Conservation (phyloP, 2,888 invertebrate genomes). For the Watsonalla binaria region DNA sequence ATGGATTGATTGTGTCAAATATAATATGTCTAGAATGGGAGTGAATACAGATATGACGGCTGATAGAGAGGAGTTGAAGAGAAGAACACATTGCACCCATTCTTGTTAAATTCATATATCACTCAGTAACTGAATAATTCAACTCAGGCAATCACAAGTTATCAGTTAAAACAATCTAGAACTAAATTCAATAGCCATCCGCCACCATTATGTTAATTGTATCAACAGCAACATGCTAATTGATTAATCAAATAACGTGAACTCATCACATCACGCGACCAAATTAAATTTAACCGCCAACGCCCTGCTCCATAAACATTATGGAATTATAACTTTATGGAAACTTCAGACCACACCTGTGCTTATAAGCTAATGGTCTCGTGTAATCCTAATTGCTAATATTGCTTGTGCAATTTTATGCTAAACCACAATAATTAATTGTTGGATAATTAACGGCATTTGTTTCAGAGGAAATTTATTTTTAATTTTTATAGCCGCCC, state of each 20-base stretch:
- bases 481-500: too few relatives aligned
- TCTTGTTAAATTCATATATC: too few relatives aligned
- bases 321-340: slow-evolving; percentile 23
- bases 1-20: too few relatives aligned
- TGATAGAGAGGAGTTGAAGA: too few relatives aligned
- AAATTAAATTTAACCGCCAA: slow-evolving; percentile 10
- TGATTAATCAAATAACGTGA: not conserved
- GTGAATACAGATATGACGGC: too few relatives aligned
- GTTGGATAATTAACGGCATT: slow-evolving; percentile 4
- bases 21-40: too few relatives aligned
- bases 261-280: slow-evolving; percentile 3
- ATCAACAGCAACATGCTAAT: not conserved
- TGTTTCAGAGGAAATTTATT: not conserved
- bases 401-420: not conserved
- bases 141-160: too few relatives aligned
- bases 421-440: slow-evolving; percentile 17
- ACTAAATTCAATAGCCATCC: not conserved
- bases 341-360: slow-evolving; percentile 30
- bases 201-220: slow-evolving; percentile 1
- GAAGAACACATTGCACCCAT: too few relatives aligned
- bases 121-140: too few relatives aligned
- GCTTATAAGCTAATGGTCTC: slow-evolving; percentile 2
- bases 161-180: not conserved
- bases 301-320: slow-evolving; percentile 20
- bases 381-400: not conserved